A percentile compares a stretch with the other conserved stretches of the same genome.
Evolutionary conservation across 2,797 vertebrate genomes (phyloP).

Genomic region (Notamacropus eugenii): DNA sequence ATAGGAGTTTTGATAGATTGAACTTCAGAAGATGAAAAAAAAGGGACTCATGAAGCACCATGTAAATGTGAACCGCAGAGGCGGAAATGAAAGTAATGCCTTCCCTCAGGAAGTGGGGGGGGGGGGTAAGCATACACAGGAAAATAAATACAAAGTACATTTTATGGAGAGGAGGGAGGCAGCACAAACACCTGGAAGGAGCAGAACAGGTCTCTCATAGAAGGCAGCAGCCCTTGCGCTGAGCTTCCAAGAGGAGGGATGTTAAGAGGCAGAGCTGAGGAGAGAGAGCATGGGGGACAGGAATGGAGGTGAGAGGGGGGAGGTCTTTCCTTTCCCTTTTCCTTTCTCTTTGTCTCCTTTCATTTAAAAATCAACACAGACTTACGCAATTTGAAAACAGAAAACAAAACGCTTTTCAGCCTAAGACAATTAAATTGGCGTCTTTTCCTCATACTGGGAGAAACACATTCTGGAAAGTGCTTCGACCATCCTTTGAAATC

Average conservation of each 20-base stretch:
- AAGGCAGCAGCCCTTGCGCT: neutral
- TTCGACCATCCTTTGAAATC: neutral
- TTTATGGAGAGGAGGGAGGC: neutral
- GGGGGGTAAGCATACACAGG: neutral
- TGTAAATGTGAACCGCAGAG: neutral
- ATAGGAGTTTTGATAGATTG: conserved; percentile 24
- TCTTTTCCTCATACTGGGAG: neutral
- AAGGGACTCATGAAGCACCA: neutral
- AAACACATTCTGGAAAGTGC: neutral
- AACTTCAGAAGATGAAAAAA: conserved; percentile 31
- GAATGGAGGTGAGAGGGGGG: neutral
- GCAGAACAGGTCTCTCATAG: neutral
- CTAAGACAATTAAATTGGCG: neutral
- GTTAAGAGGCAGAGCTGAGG: neutral
- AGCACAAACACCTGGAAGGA: neutral
- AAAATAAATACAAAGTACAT: neutral
- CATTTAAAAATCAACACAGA: neutral
- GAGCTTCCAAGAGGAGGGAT: neutral
- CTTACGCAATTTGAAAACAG: neutral
- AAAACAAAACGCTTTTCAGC: neutral
- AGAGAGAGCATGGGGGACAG: neutral
- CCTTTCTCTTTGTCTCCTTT: neutral
- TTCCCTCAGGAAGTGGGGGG: neutral
- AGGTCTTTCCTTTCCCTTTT: neutral
- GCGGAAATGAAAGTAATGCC: neutral